Evolutionary conservation across 2,888 invertebrate species (phyloP), one percentile per base, ranked within the genome.

Genomic region (Hyposoter dolosus): DNA sequence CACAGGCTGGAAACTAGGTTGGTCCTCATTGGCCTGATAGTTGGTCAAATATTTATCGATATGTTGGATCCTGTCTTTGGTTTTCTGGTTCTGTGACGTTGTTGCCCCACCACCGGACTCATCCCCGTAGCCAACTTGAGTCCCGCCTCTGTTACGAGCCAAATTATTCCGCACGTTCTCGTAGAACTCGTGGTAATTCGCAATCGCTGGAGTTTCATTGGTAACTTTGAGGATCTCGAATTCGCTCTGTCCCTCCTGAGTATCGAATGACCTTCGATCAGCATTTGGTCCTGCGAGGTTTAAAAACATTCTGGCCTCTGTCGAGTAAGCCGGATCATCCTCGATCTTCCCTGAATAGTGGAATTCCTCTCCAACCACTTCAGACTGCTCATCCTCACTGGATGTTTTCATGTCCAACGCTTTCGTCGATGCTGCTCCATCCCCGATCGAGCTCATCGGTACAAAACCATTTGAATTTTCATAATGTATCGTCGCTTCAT

Each of bases 181-280:
- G 77, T 93, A 93, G 74, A 92, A 92, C 9, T 92, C 90, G 12
- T 91, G 90, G 47, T 94, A 94, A 88, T 92, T 92, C 7, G 93
- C 93, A 0, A 94, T 89, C 3, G 91, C 90, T 0, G 94, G 93
- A 0, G 93, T 94, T 47, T 93, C 89, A 68, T 93, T 93, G 17
- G 87, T 91, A 28, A 94, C 93, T 86, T 93, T 94, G 3, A 94
- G 89, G 43, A 94, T 75, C 80, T 94, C 94, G 78, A 94, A 93
- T 19, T 93, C 93, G 82, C 91, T 92, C 40, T 89, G 90, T 3
- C 83, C 88, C 3, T 89, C 90, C 53, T 90, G 90, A 10, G 87
- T 74, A 68, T 92, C 89, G 80, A 92, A 93, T 0, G 92, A 93
- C 60, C 94, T 88, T 0, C 94, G 91, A 84, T 92, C 90, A 15